Base-by-base conservation (phyloP, 1,140 invertebrate species). In the Bombus confusus region DNA sequence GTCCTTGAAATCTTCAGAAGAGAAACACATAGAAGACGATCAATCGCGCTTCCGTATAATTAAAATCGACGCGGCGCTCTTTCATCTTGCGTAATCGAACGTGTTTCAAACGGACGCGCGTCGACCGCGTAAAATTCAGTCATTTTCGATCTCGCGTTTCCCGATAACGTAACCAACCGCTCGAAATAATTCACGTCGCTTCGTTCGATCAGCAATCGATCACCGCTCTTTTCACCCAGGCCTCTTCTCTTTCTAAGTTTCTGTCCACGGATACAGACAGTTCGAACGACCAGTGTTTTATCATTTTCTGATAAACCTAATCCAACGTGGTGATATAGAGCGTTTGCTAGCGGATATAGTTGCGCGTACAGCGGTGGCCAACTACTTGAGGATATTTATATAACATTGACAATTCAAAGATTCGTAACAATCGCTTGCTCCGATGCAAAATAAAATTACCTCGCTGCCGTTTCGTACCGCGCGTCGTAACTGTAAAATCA, bases 111-210 rank as follows among this genome's bases (percentile, higher is more conserved):
- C 22, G 34, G 22, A 28, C 28, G 25, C 52, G 43, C 2, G 31
- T 31, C 47, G 75, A 75, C 52, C 13, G 37, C 31, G 41, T 28
- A 8, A 31, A 69, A 83, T 75, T 25, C 18, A 43, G 31, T 78
- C 28, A 57, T 69, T 68, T 18, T 31, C 37, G 25, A 77, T 41
- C n/a, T 9, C 2, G 22, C 34, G 47, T 74, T 64, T 31, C 12
- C 69, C 25, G 41, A 37, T 72, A 59, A 41, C 34, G 9, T 34
- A 18, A 43, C 72, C 37, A 57, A 25, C n/a, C 41, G 39, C 71
- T 75, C 41, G 59, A 82, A 75, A 82, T 82, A 66, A 82, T 75
- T 75, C 64, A 18, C 52, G 37, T 10, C 68, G 68, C 41, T 71
- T 31, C 41, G 15, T 76, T 59, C 34, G 34, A 76, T 57, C 12